Conservation (phyloP, 2,888 invertebrate genomes). For the Cataglyphis albicans region DNA sequence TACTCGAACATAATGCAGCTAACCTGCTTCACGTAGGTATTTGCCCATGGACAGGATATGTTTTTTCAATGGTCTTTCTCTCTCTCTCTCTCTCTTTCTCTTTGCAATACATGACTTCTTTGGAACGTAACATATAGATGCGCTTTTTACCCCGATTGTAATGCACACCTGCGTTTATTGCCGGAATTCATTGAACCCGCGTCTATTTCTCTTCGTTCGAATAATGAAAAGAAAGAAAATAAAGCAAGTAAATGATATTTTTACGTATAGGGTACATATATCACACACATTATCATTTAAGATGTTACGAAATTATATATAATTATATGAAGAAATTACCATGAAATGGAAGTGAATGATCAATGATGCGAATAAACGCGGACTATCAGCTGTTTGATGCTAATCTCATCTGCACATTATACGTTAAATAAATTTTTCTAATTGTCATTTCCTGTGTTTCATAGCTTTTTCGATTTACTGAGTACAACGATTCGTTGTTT, state of each 20-base stretch:
- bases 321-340: not conserved
- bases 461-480: not conserved
- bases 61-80: conserved; percentile 4
- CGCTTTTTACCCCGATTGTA: conserved; percentile 32
- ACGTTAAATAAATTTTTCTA: not conserved
- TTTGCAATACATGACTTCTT: conserved; percentile 4
- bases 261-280: not conserved
- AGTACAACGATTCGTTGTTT: not conserved
- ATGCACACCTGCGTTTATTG: conserved; percentile 16
- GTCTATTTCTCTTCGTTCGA: conserved; percentile 7
- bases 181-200: not conserved
- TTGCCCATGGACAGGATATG: conserved; percentile 29
- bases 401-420: not conserved
- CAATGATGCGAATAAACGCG: not conserved
- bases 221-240: not conserved
- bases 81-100: not conserved
- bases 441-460: not conserved
- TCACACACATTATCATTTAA: not conserved
- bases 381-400: not conserved
- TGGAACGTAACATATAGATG: conserved; percentile 15
- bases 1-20: conserved; percentile 44
- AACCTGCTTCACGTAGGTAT: conserved; percentile 34
- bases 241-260: not conserved
- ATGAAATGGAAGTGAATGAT: not conserved
- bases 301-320: not conserved